phyloP scores from a whole-genome alignment of 2,797 vertebrate genomes.

The Pygocentrus nattereri region DNA sequence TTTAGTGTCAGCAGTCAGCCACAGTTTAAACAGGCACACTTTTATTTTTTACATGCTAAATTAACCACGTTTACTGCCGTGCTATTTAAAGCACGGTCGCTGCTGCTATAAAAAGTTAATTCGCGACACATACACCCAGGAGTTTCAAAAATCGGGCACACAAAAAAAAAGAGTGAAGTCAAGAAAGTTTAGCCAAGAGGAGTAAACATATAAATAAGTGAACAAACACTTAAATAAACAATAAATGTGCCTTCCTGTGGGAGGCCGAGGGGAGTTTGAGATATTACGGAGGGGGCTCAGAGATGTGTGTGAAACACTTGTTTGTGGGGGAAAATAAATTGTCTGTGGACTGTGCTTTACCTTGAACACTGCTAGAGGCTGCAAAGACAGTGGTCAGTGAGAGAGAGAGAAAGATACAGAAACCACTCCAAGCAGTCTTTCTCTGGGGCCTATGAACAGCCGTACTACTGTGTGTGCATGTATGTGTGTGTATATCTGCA shows the following conservation, averaged over 20 bases:
- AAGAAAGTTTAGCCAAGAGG: conserved; percentile 39
- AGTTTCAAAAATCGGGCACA: conserved; percentile 52
- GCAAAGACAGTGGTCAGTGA: conserved; percentile 1
- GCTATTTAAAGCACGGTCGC: conserved; percentile 5
- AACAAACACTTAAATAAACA: conserved; percentile 55
- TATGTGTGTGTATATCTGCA: neutral
- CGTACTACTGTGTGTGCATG: conserved; percentile 23
- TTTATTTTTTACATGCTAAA: neutral
- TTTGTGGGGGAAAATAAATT: conserved; percentile 3
- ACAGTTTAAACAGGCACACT: neutral
- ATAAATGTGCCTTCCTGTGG: conserved; percentile 55
- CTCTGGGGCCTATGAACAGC: conserved; percentile 44
- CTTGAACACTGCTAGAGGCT: conserved; percentile 15
- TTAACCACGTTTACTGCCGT: neutral
- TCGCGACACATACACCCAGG: conserved; percentile 40
- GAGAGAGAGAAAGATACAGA: conserved; percentile 24
- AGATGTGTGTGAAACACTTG: conserved; percentile 26
- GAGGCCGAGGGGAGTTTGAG: conserved; percentile 15
- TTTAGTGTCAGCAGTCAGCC: neutral
- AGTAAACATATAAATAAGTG: conserved; percentile 59
- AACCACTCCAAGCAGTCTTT: conserved; percentile 16
- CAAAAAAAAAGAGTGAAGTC: conserved; percentile 37
- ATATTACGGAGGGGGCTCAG: neutral
- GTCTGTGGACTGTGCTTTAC: neutral
- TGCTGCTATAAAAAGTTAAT: conserved; percentile 62